Base-by-base conservation (phyloP, 2,797 vertebrate genomes). In the Pelobates cultripes region DNA sequence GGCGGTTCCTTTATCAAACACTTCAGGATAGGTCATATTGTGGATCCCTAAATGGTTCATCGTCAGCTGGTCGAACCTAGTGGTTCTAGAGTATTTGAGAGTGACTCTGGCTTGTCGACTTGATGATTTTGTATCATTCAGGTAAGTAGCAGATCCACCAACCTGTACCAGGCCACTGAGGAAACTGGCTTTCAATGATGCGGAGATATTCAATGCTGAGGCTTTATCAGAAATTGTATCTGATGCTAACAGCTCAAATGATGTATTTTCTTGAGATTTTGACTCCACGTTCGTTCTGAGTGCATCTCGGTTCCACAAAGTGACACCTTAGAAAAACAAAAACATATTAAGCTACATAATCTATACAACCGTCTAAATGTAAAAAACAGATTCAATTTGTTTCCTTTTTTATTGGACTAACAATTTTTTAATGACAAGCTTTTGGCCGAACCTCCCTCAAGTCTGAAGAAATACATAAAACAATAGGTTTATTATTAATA, bases 61-160 rank as follows among this genome's bases (percentile, higher is more conserved):
- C 41, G 80, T 86, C 57, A 89, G 81, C 72, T 88, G 84, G 42
- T 86, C 80, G 51, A 86, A 89, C 4, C 12, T 66, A 40, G 51
- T 77, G 1, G 43, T 86, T 0, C 15, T 17, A 7, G 47, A 72
- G 71, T 51, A 85, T n/a, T 66, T 53, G 12, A 69, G 79, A 14
- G 70, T 70, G 7, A 73, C 73, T 3, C 41, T 42, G n/a, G 41
- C 51, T 5, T 68, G 74, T 5, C 8, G 12, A 2, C 55, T 57
- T 17, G 69, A 78, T 13, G 0, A 40, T 64, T 66, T 69, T 55
- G 28, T 44, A 4, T 76, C 43, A 1, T 7, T 67, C 64, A 67
- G 53, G 87, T 89, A 90, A 3, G 51, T 57, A 10, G 80, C 88
- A 13, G 89, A 87, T 0, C 89, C 89, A 53, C 77, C 84, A 13